Base-by-base conservation (phyloP, 2,113 vertebrate genomes). In the Dasypus novemcinctus region DNA sequence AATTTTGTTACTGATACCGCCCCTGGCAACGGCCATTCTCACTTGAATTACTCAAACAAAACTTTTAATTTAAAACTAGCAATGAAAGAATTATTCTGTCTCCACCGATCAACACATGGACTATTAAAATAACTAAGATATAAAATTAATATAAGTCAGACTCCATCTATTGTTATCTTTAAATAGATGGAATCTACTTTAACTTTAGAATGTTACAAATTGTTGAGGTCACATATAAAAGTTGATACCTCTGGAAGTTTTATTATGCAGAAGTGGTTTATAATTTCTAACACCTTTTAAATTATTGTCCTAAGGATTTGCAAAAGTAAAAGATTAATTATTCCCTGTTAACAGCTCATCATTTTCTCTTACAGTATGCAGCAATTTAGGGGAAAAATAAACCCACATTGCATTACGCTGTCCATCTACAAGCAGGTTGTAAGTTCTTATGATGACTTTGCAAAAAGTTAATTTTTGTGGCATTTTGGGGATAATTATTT, bases 211-310 rank as follows among this genome's bases (percentile, higher is more conserved):
- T 80, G 20, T 82, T 7, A 68, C 36, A 95, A 93, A 72, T 82
- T 43, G 36, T 89, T 75, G 69, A 78, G 18, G 83, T 89, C 63
- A 83, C 52, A 74, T 87, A 54, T 63, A 25, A 90, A 94, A 83
- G 59, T 80, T 93, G 20, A 23, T 79, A 75, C 82, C 49, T 90
- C 25, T 92, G 63, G 38, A 87, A 57, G 27, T 76, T 95, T 89
- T 5, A 71, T 83, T 87, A 93, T 92, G 92, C 64, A 68, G 20
- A 80, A 93, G 52, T 80, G 20, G 59, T 69, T 93, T 84, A 64
- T 76, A 75, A 93, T 92, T 92, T 93, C 27, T 68, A 93, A 91
- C 36, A 80, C 27, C 27, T 79, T 97, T 88, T 46, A 78, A 74
- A 68, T 75, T 61, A 84, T 41, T 84, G 33, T 54, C 23, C 4